Conservation (phyloP, 1,140 invertebrate species). For the Zaprionus nigranus region DNA sequence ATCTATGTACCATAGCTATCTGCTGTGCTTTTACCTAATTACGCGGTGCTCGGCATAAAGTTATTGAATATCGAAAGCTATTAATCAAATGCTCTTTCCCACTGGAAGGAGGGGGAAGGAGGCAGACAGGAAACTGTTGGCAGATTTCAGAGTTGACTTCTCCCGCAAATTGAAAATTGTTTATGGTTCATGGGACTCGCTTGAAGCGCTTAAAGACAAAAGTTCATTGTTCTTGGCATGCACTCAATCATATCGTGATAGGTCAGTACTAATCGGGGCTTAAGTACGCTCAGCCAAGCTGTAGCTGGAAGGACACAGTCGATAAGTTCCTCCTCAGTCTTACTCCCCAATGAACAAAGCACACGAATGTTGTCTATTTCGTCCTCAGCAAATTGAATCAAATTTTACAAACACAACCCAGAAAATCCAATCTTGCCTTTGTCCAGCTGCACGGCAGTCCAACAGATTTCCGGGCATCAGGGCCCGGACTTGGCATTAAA, state of each 20-base stretch:
- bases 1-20: neutral
- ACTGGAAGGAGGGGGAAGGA: neutral
- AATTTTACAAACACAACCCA: conserved; percentile 60
- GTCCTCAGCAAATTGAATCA: conserved; percentile 61
- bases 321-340: neutral
- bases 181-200: neutral
- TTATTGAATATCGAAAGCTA: conserved; percentile 64
- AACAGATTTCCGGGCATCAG: conserved; percentile 3
- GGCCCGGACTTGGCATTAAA: conserved; percentile 29
- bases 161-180: conserved; percentile 4
- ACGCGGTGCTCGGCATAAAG: conserved; percentile 17
- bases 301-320: neutral
- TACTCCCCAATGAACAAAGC: neutral
- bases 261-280: neutral
- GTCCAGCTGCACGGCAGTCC: conserved; percentile 2
- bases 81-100: conserved; percentile 55
- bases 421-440: conserved; percentile 17
- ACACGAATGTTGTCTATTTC: conserved; percentile 38
- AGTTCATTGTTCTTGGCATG: neutral
- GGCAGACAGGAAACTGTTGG: neutral
- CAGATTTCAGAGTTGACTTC: conserved; percentile 3
- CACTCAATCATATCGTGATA: neutral
- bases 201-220: conserved; percentile 9
- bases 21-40: conserved; percentile 20
- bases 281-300: neutral